Conservation (phyloP, 2,888 invertebrate genomes). For the Drosophila paucipuncta region DNA sequence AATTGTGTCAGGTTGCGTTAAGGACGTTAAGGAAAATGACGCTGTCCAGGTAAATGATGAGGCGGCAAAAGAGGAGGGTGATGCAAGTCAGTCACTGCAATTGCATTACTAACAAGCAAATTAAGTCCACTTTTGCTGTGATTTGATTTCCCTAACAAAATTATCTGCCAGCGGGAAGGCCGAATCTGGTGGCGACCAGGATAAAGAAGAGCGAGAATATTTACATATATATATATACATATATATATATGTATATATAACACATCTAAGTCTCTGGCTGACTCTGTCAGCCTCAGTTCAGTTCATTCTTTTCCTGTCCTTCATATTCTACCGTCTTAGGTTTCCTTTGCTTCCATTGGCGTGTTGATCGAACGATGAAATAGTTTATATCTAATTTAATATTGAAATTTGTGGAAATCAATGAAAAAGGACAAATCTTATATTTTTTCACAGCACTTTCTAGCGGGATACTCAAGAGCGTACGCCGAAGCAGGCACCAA, state of each 20-base stretch:
- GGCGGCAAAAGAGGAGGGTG: not conserved
- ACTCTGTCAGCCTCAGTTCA: not conserved
- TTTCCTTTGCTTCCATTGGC: not conserved
- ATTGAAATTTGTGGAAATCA: not conserved
- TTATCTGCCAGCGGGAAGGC: slow-evolving; percentile 46
- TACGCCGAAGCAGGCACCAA: too few species aligned
- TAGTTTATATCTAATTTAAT: not conserved
- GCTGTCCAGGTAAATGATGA: slow-evolving; percentile 7
- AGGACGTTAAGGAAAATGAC: not conserved
- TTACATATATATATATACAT: too few species aligned
- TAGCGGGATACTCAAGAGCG: not conserved
- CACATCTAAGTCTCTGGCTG: too few species aligned
- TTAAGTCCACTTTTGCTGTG: slow-evolving; percentile 67
- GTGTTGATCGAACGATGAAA: not conserved
- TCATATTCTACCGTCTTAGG: not conserved
- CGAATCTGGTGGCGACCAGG: not conserved
- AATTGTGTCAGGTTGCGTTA: not conserved
- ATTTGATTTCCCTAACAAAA: slow-evolving; percentile 73
- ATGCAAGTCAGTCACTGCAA: slow-evolving; percentile 17
- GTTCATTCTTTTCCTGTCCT: not conserved
- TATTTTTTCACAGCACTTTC: not conserved
- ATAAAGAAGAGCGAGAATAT: slow-evolving; percentile 11
- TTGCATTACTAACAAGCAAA: slow-evolving; percentile 56
- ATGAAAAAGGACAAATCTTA: too few species aligned
- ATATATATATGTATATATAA: not conserved